These are phyloP conservation scores for Troglohyphantes excavatus DNA, from an alignment of 2,888 invertebrate species.

Conservation along the genomic window DNA sequence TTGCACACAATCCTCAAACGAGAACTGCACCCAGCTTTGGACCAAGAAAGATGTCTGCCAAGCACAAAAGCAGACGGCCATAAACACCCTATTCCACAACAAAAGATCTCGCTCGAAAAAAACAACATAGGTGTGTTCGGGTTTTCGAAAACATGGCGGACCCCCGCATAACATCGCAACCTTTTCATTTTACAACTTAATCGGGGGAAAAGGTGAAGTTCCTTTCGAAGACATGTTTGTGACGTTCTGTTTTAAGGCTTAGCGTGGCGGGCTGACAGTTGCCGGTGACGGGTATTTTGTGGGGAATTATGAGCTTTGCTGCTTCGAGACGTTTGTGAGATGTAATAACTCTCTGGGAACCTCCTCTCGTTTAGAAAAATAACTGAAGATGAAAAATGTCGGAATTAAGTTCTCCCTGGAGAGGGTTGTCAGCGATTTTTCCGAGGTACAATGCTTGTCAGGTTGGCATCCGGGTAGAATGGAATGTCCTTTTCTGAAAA, in stretches of 20 bases:
- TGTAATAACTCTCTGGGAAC: slow-evolving; percentile 24
- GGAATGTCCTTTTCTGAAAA: too few relatives aligned
- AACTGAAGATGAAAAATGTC: neutral
- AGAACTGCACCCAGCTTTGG: neutral
- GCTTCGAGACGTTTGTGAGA: slow-evolving; percentile 30
- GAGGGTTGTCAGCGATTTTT: too few relatives aligned
- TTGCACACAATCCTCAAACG: neutral
- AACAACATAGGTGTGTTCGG: slow-evolving; percentile 11
- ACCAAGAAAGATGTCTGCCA: neutral
- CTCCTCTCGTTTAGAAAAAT: neutral
- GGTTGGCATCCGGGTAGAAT: too few relatives aligned
- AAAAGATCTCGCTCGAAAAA: neutral
- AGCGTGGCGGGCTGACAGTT: slow-evolving; percentile 64
- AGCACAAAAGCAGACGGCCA: neutral
- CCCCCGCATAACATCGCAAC: slow-evolving; percentile 19
- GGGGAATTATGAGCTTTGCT: slow-evolving; percentile 58
- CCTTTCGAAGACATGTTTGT: slow-evolving; percentile 54
- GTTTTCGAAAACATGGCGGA: neutral
- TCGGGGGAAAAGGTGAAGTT: slow-evolving; percentile 29
- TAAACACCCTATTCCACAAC: neutral
- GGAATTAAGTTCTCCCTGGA: too few relatives aligned
- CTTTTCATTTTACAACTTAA: slow-evolving; percentile 38
- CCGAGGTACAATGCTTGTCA: too few relatives aligned
- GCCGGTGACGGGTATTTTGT: slow-evolving; percentile 58
- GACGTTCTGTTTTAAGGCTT: slow-evolving; percentile 67